Base-by-base conservation (phyloP, 2,888 invertebrate species). In the Stenchaetothrips biformis region DNA sequence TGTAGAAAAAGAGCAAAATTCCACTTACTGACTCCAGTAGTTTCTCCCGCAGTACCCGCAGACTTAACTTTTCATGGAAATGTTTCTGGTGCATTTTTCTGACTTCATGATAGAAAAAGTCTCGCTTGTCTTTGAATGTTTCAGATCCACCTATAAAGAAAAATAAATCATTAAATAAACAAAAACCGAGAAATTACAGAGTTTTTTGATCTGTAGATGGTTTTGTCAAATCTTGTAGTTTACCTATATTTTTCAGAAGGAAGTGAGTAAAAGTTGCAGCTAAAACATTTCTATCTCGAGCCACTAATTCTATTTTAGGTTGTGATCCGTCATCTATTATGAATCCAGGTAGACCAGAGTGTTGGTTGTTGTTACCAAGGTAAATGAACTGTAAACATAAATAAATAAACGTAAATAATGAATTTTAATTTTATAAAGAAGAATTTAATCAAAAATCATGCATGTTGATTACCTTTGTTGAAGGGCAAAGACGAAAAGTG, bases 261-360 rank as follows among this genome's bases (percentile, higher is more conserved):
- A 97, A 95, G 86, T 95, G 93, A 1, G 96, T 95, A 87, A 96
- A 97, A 37, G 96, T 95, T 81, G 97, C 97, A 7, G 96, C 96
- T 83, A 97, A 94, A 79, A 97, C 93, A 87, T 96, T 96, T 3
- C 96, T 90, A 86, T 96, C 95, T 83, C 93, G 92, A 3, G 95
- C 93, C 81, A 92, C 91, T 84, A 97, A 88, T 87, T 94, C 92
- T 82, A 97, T 91, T 84, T 93, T 92, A 0, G 96, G 94, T 86
- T 97, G 97, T 82, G 94, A 94, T 11, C 97, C 97, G 86, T 97
- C 97, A 85, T 97, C 96, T 83, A 98, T 92, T 8, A 92, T 91
- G 86, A 97, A 94, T 81, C 93, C 91, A 0, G 89, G 87, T 82
- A 85, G 25, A 87, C 86, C 83, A 85, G 88, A 86, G 87, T 89